Conservation (phyloP, 2,888 invertebrate species). For the Miltochrista miniata region DNA sequence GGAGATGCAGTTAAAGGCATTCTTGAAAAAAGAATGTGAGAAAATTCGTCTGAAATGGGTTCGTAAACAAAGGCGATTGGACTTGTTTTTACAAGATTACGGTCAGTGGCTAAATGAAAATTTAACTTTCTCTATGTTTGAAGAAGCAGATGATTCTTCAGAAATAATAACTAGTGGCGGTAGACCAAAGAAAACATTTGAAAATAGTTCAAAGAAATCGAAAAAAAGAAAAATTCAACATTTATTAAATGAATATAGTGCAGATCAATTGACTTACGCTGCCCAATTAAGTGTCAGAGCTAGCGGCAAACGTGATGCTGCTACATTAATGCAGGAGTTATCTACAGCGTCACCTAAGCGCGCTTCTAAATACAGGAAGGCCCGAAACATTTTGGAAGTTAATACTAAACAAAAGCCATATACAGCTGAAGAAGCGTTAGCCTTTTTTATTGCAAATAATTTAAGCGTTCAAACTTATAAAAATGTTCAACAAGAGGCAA, state of each 20-base stretch:
- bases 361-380: slow-evolving; percentile 8
- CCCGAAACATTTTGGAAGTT: too few species aligned
- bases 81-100: slow-evolving; percentile 10
- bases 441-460: not conserved
- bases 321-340: slow-evolving; percentile 9
- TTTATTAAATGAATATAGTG: slow-evolving; percentile 10
- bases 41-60: slow-evolving; percentile 11
- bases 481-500: not conserved
- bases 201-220: slow-evolving; percentile 1
- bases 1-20: slow-evolving; percentile 1
- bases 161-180: slow-evolving; percentile 1
- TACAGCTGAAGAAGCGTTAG: not conserved
- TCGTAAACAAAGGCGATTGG: slow-evolving; percentile 10
- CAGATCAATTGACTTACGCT: slow-evolving; percentile 9
- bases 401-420: not conserved
- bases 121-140: slow-evolving; percentile 1
- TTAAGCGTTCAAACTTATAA: not conserved
- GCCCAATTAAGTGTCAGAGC: slow-evolving; percentile 15
- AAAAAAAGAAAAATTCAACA: slow-evolving; percentile 9
- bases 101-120: slow-evolving; percentile 9
- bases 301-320: slow-evolving; percentile 14
- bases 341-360: slow-evolving; percentile 10
- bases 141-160: not conserved
- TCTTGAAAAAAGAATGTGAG: slow-evolving; percentile 10
- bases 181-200: slow-evolving; percentile 9